Evolutionary conservation across 2,797 vertebrate species (phyloP), one percentile per base, ranked within the genome.

Genomic region (Catostomus latipinnis): DNA sequence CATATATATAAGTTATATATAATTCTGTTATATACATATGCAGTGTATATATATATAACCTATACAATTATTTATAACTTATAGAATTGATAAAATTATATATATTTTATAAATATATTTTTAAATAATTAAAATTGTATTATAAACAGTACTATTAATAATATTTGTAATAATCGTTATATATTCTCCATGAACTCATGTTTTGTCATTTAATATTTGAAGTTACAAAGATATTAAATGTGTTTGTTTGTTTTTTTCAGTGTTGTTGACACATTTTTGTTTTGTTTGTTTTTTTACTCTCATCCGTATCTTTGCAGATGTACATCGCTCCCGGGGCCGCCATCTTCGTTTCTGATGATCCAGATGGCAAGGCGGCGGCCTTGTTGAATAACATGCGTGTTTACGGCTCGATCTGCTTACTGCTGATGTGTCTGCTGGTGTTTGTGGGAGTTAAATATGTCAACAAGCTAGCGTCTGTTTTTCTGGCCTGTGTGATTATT

Each of bases 371-470:
- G 60, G 91, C 92, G 0, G 94, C 93, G 0, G 95, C 95, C 84
- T 93, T 95, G 95, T 86, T 97, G 78, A 97, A 97, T 88, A 97
- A 97, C 91, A 96, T 97, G 96, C 93, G 96, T 0, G 89, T 97
- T 16, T 97, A 97, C 61, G 96, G 96, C 88, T 94, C 95, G 10
- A 90, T 95, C 86, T 97, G 93, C 83, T 92, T 97, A 74, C 86
- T 96, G 61, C 91, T 97, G 34, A 95, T 97, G 96, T 94, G 94
- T 0, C 49, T 97, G 86, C 93, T 97, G 84, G 96, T 97, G 4
- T 97, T 96, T 1, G 96, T 97, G 54, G 96, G 96, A 0, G 96
- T 97, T 0, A 96, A 96, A 85, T 97, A 97, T 5, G 96, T 97
- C 78, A 97, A 97, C 93, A 97, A 97, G 85, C 93, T 97, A 84